These are phyloP conservation scores for Volucella zonaria DNA, from an alignment of 2,888 invertebrate species.

Conservation along the genomic window DNA sequence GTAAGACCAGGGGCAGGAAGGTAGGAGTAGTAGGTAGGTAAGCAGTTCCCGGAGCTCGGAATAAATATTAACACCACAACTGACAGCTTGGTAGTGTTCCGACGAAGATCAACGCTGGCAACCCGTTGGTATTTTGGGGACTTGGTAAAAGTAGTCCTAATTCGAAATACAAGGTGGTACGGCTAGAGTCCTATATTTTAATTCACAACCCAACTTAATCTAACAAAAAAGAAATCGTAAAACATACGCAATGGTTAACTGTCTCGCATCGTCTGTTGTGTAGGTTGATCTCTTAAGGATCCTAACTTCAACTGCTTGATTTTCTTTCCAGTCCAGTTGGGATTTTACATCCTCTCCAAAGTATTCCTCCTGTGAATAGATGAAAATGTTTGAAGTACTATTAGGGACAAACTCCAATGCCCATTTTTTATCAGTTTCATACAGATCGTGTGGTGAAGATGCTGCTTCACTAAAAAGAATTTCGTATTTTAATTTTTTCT, in stretches of 20 bases:
- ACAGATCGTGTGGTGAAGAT: constrained; percentile 80
- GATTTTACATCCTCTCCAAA: constrained; percentile 87
- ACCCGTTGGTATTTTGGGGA: too few species aligned
- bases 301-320: constrained; percentile 80
- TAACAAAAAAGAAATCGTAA: too few species aligned
- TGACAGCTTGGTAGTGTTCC: too few species aligned
- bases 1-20: too few species aligned
- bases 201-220: too few species aligned
- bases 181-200: too few species aligned
- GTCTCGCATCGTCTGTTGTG: constrained; percentile 89
- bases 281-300: constrained; percentile 90
- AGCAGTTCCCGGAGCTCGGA: too few species aligned
- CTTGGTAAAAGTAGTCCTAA: too few species aligned
- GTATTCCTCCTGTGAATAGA: constrained; percentile 87
- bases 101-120: too few species aligned
- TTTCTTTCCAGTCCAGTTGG: constrained; percentile 87
- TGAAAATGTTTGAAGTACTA: constrained; percentile 81
- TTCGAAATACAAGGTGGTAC: too few species aligned
- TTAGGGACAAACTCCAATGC: constrained; percentile 80
- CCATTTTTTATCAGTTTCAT: constrained; percentile 83
- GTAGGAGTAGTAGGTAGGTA: too few species aligned
- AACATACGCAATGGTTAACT: constrained; percentile 84
- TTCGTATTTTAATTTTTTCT: background rate
- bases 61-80: too few species aligned
- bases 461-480: constrained; percentile 76